These are phyloP conservation scores for Umimayanthus chanpuru DNA, from an alignment of 92 coral and sea anemone genomes.

Conservation along the genomic window DNA sequence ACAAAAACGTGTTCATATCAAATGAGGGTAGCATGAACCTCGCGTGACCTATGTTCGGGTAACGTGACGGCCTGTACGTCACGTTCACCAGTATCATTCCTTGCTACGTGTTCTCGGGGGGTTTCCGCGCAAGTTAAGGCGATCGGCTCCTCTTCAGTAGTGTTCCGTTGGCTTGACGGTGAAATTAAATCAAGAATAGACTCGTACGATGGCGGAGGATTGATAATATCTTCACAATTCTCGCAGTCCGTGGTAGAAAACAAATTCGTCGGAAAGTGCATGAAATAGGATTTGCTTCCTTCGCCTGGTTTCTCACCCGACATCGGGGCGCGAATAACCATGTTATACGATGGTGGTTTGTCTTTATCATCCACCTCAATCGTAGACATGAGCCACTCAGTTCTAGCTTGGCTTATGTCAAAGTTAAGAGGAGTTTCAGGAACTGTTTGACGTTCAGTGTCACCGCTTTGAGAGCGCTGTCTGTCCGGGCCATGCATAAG, in stretches of 20 bases:
- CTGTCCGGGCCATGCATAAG: not conserved
- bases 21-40: not conserved
- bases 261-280: constrained; percentile 22
- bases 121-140: not conserved
- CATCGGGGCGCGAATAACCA: not conserved
- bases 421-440: constrained; percentile 21
- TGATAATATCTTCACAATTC: constrained; percentile 28
- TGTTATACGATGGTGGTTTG: constrained; percentile 15
- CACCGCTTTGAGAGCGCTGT: not conserved
- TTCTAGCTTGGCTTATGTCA: constrained; percentile 29
- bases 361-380: constrained; percentile 29
- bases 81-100: not conserved
- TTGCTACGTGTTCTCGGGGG: not conserved
- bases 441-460: not conserved
- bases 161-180: not conserved
- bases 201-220: constrained; percentile 39
- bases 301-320: not conserved
- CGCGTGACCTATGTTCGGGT: not conserved
- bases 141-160: not conserved
- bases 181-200: not conserved
- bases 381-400: constrained; percentile 41
- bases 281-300: constrained; percentile 14
- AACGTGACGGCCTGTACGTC: not conserved
- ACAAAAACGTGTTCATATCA: too few species aligned
- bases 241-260: constrained; percentile 42